Percentiles rank a stretch among this genome's conserved stretches.
These are phyloP conservation scores for Anastrepha obliqua DNA, from an alignment of 1,140 invertebrate species.

Conservation along the genomic window DNA sequence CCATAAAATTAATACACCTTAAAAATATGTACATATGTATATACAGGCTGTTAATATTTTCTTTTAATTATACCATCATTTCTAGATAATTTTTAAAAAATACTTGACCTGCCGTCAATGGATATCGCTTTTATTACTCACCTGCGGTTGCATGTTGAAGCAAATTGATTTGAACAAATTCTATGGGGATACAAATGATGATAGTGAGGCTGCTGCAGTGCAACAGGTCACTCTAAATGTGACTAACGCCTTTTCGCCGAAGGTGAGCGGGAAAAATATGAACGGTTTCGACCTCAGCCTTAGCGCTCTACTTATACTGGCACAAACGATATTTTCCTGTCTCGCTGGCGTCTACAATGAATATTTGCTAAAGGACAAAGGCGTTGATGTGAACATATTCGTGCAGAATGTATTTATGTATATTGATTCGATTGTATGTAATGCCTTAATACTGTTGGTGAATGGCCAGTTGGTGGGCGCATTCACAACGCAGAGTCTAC, in stretches of 20 bases:
- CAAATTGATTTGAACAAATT: constrained; percentile 82
- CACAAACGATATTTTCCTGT: constrained; percentile 93
- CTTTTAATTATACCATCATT: neutral
- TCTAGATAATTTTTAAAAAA: constrained; percentile 86
- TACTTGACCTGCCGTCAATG: constrained; percentile 89
- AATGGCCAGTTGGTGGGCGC: constrained; percentile 80
- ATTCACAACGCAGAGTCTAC: constrained; percentile 78
- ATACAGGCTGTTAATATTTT: no score
- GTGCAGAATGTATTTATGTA: constrained; percentile 98
- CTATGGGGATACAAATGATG: constrained; percentile 67
- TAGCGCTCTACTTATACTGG: constrained; percentile 84
- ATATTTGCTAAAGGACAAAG: constrained; percentile 91
- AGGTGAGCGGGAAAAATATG: constrained; percentile 74
- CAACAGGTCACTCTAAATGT: neutral
- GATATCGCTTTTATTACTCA: constrained; percentile 90
- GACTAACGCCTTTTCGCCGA: neutral
- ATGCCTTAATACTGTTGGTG: constrained; percentile 81
- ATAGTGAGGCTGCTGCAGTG: constrained; percentile 61
- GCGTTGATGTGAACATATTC: constrained; percentile 90
- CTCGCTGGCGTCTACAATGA: constrained; percentile 98
- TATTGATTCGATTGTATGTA: constrained; percentile 94
- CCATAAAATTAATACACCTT: no score
- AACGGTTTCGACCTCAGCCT: constrained; percentile 78
- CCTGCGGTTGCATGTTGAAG: constrained; percentile 93
- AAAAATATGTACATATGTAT: no score